These are phyloP conservation scores for Acanthis flammea DNA, from an alignment of 2,797 vertebrate genomes.

Conservation along the genomic window DNA sequence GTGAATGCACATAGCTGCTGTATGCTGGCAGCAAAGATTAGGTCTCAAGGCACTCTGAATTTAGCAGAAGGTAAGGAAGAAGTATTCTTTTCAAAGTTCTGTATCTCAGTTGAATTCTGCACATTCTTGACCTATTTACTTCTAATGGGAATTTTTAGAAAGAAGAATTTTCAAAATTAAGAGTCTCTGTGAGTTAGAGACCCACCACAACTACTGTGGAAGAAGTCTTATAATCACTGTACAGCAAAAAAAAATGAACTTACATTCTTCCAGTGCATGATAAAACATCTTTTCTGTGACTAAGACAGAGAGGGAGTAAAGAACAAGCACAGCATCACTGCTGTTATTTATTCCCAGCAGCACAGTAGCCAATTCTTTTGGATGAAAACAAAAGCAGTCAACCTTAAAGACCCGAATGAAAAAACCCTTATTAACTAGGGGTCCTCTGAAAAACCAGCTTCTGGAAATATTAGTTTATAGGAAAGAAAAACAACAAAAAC, in stretches of 20 bases:
- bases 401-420: neutral
- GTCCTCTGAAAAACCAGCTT: neutral
- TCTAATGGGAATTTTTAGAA: neutral
- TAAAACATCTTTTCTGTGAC: neutral
- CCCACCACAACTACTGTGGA: neutral
- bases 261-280: neutral
- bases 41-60: neutral
- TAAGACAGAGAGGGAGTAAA: neutral
- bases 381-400: neutral
- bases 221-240: neutral
- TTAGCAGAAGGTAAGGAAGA: neutral
- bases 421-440: neutral
- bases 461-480: neutral
- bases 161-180: neutral
- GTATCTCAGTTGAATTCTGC: neutral
- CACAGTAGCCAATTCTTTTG: neutral
- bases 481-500: neutral
- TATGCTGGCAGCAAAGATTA: neutral
- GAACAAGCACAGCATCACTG: neutral
- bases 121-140: neutral
- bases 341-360: neutral
- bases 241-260: neutral
- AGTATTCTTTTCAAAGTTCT: fast-evolving
- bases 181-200: neutral
- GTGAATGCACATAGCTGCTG: neutral